A percentile compares a stretch with the other conserved stretches of the same genome.
phyloP scores from a whole-genome alignment of 2,888 invertebrate species.

The Tenthredo livida region DNA sequence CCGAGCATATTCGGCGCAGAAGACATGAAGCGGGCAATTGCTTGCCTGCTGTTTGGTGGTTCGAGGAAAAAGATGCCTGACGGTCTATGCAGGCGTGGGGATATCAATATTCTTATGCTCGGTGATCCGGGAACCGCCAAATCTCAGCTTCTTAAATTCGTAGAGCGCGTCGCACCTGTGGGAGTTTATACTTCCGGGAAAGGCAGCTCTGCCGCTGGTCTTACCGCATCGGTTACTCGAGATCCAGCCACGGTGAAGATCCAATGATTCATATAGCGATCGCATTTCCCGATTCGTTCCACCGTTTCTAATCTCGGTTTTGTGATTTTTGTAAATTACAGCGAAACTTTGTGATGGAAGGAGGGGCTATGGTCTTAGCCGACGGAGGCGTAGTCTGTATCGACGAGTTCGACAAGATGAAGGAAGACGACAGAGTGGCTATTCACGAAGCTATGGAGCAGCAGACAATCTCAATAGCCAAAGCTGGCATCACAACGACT shows the following conservation, averaged over 20 bases:
- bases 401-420: slow-evolving; percentile 99
- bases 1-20: slow-evolving; percentile 97
- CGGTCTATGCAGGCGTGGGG: slow-evolving; percentile 96
- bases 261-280: background rate
- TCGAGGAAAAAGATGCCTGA: slow-evolving; percentile 95
- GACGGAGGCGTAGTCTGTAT: slow-evolving; percentile 99
- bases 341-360: slow-evolving; percentile 98
- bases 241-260: slow-evolving; percentile 91
- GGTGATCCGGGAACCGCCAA: slow-evolving; percentile 99
- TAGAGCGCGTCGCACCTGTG: slow-evolving; percentile 95
- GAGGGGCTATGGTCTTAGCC: slow-evolving; percentile 99
- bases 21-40: slow-evolving; percentile 98
- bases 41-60: slow-evolving; percentile 96
- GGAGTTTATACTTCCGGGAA: slow-evolving; percentile 99
- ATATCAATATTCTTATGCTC: slow-evolving; percentile 95
- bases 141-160: slow-evolving; percentile 98
- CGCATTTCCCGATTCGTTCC: too few relatives aligned
- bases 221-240: slow-evolving; percentile 97
- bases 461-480: slow-evolving; percentile 99
- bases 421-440: slow-evolving; percentile 98
- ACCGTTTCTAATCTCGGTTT: background rate
- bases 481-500: slow-evolving; percentile 99
- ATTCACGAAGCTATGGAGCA: slow-evolving; percentile 99
- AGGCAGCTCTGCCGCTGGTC: slow-evolving; percentile 98
- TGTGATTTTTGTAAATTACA: slow-evolving; percentile 73